phyloP scores from a whole-genome alignment of 1,140 invertebrate genomes.

The Diploscapter pachys region DNA sequence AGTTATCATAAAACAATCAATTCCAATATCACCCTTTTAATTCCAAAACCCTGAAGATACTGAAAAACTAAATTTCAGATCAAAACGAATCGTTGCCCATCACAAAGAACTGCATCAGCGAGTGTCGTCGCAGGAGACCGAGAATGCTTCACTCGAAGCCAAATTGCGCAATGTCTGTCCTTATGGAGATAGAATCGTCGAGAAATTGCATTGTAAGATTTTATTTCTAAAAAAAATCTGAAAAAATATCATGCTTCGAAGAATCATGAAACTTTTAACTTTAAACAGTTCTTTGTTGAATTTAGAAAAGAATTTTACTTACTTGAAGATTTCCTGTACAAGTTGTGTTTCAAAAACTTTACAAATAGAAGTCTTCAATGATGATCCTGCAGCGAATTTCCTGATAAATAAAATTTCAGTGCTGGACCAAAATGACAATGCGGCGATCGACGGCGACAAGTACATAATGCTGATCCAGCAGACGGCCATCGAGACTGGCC shows the following conservation, averaged over 20 bases:
- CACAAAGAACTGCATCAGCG: conserved; percentile 8
- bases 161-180: background rate
- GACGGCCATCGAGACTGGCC: conserved; percentile 1
- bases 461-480: background rate
- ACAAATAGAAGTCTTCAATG: too few species aligned
- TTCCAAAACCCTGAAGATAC: background rate
- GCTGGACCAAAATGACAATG: background rate
- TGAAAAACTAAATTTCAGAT: background rate
- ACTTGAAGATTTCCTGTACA: too few species aligned
- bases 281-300: too few species aligned
- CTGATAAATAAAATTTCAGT: background rate
- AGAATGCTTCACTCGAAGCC: background rate
- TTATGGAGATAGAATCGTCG: background rate
- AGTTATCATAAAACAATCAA: too few species aligned
- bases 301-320: too few species aligned
- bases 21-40: background rate
- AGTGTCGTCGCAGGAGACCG: background rate
- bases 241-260: background rate
- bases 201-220: conserved; percentile 8
- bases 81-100: conserved; percentile 12
- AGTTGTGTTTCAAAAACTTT: too few species aligned
- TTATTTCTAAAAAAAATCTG: background rate
- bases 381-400: too few species aligned
- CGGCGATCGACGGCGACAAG: background rate
- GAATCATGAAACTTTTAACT: too few species aligned